Evolutionary conservation across 2,888 invertebrate genomes (phyloP).

Genomic region (Mystacides longicornis): DNA sequence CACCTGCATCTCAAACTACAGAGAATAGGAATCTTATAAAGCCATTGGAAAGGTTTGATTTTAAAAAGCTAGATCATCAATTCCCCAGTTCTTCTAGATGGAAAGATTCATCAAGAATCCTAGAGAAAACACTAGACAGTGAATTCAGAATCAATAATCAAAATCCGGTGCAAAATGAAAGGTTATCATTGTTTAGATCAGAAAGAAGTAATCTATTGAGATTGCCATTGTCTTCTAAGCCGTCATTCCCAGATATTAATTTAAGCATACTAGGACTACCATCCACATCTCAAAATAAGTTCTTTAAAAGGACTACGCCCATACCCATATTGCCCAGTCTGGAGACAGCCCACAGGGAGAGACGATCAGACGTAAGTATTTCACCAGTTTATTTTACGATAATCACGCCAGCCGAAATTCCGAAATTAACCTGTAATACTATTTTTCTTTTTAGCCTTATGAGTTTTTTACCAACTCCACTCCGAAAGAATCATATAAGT

Average conservation of each 20-base stretch:
- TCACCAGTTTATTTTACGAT: background rate
- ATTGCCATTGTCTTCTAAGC: background rate
- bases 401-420: too few relatives aligned
- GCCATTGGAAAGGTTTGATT: too few relatives aligned
- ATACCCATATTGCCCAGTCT: background rate
- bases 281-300: background rate
- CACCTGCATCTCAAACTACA: conserved; percentile 31
- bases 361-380: background rate
- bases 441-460: conserved; percentile 6
- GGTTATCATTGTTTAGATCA: background rate
- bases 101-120: background rate
- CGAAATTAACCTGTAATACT: too few relatives aligned
- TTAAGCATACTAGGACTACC: background rate
- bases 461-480: background rate
- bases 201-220: background rate
- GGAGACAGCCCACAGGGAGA: background rate
- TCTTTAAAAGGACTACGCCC: background rate
- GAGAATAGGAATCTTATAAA: background rate
- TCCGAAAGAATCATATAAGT: conserved; percentile 6
- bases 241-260: background rate
- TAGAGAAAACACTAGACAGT: background rate
- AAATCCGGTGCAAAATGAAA: background rate
- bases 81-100: background rate
- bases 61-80: too few relatives aligned
- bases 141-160: background rate